Evolutionary conservation across 2,113 vertebrate genomes (phyloP).

Genomic region (Eurystomus gularis): DNA sequence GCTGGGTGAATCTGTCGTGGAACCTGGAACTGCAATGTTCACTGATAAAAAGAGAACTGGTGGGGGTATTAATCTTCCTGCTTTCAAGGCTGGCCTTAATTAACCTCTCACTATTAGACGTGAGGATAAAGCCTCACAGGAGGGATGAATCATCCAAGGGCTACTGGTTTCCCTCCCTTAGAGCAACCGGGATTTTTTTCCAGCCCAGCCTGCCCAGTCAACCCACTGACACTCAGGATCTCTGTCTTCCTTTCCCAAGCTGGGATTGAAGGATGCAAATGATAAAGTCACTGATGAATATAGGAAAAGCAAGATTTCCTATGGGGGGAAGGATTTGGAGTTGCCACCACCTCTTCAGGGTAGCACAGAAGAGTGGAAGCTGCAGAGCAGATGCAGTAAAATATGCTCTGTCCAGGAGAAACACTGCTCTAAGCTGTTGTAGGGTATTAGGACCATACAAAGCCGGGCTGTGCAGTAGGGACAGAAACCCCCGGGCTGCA

Average conservation of each 20-base stretch:
- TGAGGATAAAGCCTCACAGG: neutral
- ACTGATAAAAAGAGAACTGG: neutral
- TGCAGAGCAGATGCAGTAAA: neutral
- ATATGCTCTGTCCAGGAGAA: neutral
- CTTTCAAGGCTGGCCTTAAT: neutral
- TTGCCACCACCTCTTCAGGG: neutral
- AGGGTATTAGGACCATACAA: neutral
- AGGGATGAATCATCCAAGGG: accelerated
- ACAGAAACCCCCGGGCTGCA: neutral
- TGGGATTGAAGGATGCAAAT: neutral
- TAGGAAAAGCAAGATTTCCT: neutral
- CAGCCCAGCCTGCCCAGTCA: neutral
- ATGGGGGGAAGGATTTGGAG: neutral
- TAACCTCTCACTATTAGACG: neutral
- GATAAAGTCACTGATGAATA: neutral
- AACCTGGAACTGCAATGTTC: neutral
- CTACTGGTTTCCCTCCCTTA: neutral
- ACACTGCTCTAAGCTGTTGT: neutral
- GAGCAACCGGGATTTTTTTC: neutral
- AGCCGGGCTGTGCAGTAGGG: neutral
- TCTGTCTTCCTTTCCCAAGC: neutral
- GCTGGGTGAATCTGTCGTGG: neutral
- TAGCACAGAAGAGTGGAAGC: neutral
- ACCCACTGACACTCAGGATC: accelerated
- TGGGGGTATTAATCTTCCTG: neutral